Evolutionary conservation across 2,797 vertebrate genomes (phyloP), one percentile per base, ranked within the genome.

Genomic region (Sebastes paucispinis): DNA sequence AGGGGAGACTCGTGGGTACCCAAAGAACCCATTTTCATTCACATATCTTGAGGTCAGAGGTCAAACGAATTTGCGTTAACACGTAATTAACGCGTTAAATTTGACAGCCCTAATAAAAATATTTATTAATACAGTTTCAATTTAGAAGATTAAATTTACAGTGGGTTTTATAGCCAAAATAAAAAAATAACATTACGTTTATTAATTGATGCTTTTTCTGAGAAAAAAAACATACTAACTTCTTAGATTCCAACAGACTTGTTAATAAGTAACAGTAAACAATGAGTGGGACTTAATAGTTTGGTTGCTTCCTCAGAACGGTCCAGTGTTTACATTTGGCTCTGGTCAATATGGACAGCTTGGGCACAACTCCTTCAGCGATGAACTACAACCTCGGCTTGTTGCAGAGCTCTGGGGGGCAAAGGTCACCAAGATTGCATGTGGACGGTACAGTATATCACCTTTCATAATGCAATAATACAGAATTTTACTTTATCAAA

Each of bases 271-370:
- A 59, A 59, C 25, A 25, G 4, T 11, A 57, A 13, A 57, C n/a
- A 57, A 25, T 8, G 14, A 43, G 14, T 43, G 39, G 39, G 39
- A 43, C 39, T 43, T 43, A 43, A 1, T 43, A 16, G 16, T 47
- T 1, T 68, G 54, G n/a, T 66, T 79, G 14, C 29, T 65, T 39
- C 32, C 66, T 69, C 52, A 98, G 97, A 95, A 93, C 4, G 96
- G 97, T 20, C 62, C 92, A 7, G 90, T 97, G 63, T 96, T 95
- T 64, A 97, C 97, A 3, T 98, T 97, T 82, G 97, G 97, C 84
- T 96, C 94, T 4, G 96, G 97, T 80, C 83, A 68, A 4, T 89
- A 87, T n/a, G 97, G 97, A 22, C 97, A 97, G 72, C 96, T 98
- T 1, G 97, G 97, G 25, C 97, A 98, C 94, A 97, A 96, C 91